These are phyloP conservation scores for Psilopsiagon aymara DNA, from an alignment of 2,113 vertebrate species.

Conservation along the genomic window DNA sequence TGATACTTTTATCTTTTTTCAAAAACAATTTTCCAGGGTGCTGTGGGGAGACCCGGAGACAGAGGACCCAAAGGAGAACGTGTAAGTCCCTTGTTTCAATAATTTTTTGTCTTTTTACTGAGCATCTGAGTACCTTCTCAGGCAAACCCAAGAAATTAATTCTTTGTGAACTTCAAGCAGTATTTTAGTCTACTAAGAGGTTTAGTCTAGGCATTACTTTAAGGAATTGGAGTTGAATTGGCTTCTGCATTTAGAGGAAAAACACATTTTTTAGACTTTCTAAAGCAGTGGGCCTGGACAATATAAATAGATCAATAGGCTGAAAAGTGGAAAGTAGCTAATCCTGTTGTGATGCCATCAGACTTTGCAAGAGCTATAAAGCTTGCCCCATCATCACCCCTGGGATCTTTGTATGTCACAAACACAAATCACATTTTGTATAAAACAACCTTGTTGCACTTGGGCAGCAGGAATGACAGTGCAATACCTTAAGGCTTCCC, in stretches of 20 bases:
- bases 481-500: neutral
- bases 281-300: neutral
- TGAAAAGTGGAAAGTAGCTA: neutral
- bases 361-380: neutral
- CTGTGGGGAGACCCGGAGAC: constrained; percentile 87
- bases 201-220: neutral
- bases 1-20: neutral
- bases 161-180: neutral
- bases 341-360: neutral
- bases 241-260: neutral
- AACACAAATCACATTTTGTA: neutral
- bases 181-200: neutral
- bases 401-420: neutral
- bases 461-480: neutral
- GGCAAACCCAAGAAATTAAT: neutral
- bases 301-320: neutral
- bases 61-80: constrained; percentile 97
- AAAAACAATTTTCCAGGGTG: constrained; percentile 80
- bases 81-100: constrained; percentile 73
- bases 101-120: neutral
- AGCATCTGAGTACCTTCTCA: neutral
- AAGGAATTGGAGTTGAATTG: neutral
- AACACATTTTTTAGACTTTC: neutral
- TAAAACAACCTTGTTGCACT: neutral
- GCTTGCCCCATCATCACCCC: neutral